Conservation (phyloP, 1,140 invertebrate species). For the Chironomus striatipennis region DNA sequence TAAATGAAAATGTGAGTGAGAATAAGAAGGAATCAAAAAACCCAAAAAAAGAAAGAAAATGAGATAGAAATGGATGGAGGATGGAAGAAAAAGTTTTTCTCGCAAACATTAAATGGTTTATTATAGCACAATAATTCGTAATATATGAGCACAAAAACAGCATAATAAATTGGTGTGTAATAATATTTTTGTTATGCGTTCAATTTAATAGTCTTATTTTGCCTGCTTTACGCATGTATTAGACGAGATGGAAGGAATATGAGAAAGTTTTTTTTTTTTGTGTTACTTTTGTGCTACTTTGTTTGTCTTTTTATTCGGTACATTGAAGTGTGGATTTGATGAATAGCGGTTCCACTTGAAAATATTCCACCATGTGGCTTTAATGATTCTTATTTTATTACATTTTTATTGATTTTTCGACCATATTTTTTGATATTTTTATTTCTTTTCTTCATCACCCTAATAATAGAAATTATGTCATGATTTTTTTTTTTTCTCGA, state of each 20-base stretch:
- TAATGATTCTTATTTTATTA: too few relatives aligned
- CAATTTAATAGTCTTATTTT: slow-evolving; percentile 21
- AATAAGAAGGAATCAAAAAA: slow-evolving; percentile 4
- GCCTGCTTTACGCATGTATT: not conserved
- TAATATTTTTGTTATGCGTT: slow-evolving; percentile 23
- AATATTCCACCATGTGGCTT: too few relatives aligned
- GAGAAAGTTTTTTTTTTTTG: not conserved
- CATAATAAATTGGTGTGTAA: slow-evolving; percentile 21
- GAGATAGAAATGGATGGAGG: not conserved
- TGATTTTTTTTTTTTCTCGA: too few relatives aligned
- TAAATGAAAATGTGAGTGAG: not conserved
- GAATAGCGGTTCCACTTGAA: too few relatives aligned
- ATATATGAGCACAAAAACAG: slow-evolving; percentile 21
- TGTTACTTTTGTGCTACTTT: not conserved
- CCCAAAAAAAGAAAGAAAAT: too few relatives aligned
- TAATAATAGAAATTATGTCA: too few relatives aligned
- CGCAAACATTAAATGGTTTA: slow-evolving; percentile 21
- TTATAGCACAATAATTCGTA: slow-evolving; percentile 23
- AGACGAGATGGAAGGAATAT: not conserved
- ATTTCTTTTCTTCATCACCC: too few relatives aligned
- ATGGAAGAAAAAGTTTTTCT: slow-evolving; percentile 12
- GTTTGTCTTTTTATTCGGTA: not conserved
- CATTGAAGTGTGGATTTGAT: too few relatives aligned
- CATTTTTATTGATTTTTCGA: too few relatives aligned
- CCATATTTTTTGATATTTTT: too few relatives aligned